These are phyloP conservation scores for Pristis pectinata DNA, from an alignment of 2,797 vertebrate species.

Conservation along the genomic window DNA sequence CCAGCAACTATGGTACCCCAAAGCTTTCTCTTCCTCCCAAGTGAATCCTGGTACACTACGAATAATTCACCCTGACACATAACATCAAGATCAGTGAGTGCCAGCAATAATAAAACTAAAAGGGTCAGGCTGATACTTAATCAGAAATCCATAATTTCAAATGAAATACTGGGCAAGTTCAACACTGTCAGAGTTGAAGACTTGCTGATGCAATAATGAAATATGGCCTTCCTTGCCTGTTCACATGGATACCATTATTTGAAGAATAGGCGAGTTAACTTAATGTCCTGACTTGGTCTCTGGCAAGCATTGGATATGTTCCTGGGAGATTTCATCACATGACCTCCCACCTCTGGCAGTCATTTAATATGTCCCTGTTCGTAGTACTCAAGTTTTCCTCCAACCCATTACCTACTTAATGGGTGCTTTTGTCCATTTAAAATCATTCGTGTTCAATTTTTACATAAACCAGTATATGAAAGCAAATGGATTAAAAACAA, in stretches of 20 bases:
- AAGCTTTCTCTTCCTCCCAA: neutral
- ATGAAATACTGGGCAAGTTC: neutral
- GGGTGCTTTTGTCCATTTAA: no score
- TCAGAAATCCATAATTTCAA: neutral
- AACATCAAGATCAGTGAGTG: neutral
- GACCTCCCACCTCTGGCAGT: neutral
- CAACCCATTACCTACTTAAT: neutral
- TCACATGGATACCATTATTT: neutral
- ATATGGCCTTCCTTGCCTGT: neutral
- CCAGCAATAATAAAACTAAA: neutral
- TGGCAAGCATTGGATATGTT: neutral
- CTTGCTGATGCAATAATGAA: neutral
- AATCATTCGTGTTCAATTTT: neutral
- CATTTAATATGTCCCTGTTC: neutral
- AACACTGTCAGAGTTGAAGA: neutral
- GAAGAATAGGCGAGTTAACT: neutral
- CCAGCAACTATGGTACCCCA: neutral
- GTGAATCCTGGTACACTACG: neutral
- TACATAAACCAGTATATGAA: neutral
- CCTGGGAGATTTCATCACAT: neutral
- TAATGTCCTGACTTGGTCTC: neutral
- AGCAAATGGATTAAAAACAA: neutral
- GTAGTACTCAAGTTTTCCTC: neutral
- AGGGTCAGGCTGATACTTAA: neutral
- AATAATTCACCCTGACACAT: neutral